phyloP scores from a whole-genome alignment of 2,113 vertebrate species.

The Papio anubis region DNA sequence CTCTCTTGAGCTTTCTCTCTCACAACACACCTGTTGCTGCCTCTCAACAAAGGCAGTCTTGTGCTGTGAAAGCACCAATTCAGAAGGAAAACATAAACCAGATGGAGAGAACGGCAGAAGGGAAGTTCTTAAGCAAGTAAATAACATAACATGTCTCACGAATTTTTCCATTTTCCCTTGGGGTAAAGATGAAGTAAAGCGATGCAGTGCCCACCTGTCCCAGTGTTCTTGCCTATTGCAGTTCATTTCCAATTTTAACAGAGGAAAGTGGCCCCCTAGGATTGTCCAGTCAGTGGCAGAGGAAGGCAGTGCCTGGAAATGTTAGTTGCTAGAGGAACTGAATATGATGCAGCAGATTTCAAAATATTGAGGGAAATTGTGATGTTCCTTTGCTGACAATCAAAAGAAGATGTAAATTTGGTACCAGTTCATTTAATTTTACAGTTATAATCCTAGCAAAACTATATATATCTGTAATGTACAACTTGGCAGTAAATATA shows the following conservation, averaged over 20 bases:
- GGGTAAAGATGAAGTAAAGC: slow-evolving; percentile 37
- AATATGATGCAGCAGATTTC: neutral
- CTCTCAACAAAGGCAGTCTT: slow-evolving; percentile 56
- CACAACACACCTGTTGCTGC: slow-evolving; percentile 59
- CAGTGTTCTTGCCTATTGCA: neutral
- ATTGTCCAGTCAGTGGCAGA: neutral
- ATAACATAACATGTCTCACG: slow-evolving; percentile 31
- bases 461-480: neutral
- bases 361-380: neutral
- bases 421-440: slow-evolving; percentile 3
- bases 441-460: neutral
- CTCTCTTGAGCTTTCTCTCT: neutral
- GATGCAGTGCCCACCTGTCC: slow-evolving; percentile 29
- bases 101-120: slow-evolving; percentile 41
- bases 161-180: slow-evolving; percentile 56
- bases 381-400: neutral
- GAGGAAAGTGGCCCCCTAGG: neutral
- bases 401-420: neutral
- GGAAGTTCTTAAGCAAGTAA: slow-evolving; percentile 57
- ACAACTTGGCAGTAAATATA: neutral
- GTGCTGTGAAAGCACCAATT: slow-evolving; percentile 51
- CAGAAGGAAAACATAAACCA: slow-evolving; percentile 58
- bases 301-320: neutral
- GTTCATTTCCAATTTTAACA: slow-evolving; percentile 9
- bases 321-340: neutral